phyloP scores from a whole-genome alignment of 2,888 invertebrate genomes.

The Oxyscelio sp. region DNA sequence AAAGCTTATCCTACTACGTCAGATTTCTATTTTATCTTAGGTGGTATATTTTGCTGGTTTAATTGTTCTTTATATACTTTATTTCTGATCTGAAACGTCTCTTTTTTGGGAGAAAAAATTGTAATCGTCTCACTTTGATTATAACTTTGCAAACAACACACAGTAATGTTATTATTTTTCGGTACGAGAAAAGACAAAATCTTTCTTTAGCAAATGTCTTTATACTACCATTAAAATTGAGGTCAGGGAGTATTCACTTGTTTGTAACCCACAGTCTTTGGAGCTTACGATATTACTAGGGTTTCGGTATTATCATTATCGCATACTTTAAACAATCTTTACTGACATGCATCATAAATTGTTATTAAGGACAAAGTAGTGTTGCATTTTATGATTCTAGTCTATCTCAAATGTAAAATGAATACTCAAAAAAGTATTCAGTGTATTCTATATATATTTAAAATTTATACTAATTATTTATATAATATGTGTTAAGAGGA shows the following conservation, averaged over 20 bases:
- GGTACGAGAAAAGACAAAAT: not conserved
- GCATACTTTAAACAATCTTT: slow-evolving; percentile 9
- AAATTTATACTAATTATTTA: no score
- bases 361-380: slow-evolving; percentile 23
- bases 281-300: slow-evolving; percentile 23
- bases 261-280: slow-evolving; percentile 19
- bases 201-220: slow-evolving; percentile 10
- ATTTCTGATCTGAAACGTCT: not conserved
- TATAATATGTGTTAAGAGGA: no score
- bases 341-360: slow-evolving; percentile 22
- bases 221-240: slow-evolving; percentile 28
- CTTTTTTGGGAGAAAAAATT: no score
- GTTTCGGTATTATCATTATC: slow-evolving; percentile 38
- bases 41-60: not conserved
- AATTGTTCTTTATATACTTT: slow-evolving; percentile 4
- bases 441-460: no score
- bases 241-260: slow-evolving; percentile 27
- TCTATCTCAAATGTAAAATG: no score
- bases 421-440: no score
- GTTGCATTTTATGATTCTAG: no score
- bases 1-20: no score
- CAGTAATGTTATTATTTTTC: no score
- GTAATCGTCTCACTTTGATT: no score
- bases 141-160: no score
- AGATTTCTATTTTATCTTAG: not conserved